Evolutionary conservation across 2,888 invertebrate species (phyloP), one percentile per base, ranked within the genome.

Genomic region (Cabera pusaria): DNA sequence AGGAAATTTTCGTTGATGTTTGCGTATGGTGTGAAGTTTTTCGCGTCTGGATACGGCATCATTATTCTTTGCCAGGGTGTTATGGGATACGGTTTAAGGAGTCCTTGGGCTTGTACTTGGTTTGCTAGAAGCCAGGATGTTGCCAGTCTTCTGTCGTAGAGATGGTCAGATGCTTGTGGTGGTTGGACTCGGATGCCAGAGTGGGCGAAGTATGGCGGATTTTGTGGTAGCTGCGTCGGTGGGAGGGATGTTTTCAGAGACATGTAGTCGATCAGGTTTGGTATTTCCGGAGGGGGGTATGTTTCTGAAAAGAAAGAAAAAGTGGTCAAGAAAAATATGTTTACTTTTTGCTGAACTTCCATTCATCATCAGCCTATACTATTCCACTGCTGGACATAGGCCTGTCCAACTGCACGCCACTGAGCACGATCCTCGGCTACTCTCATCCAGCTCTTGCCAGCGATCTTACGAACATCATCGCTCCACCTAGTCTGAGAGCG

Each of bases 41-140:
- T 77, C 9, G 72, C 63, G 33, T 84, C 80, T 1, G 33, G 39
- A 58, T 90, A 92, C 0, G 91, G 91, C 59, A 91, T 81, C 78
- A 91, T 90, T 40, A 91, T 85, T 58, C 90, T 84, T 33, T 91
- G 90, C 92, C 92, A 92, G 1, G 90, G 90, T 0, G 86, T 84
- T 22, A 88, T 84, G 0, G 90, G 90, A 56, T 90, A 89, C 0
- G 90, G 90, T 60, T 90, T 90, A 2, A 89, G 65, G 2, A 90
- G 68, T 0, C 84, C 82, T 56, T 80, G 90, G 0, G 76, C 86
- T 72, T 77, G 90, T 5, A 80, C 85, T 54, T 91, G 86, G 44
- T 90, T 90, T 17, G 90, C 87, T 25, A 92, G 61, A 0, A 92
- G 78, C 90, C 90, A 90, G 19, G 90, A 88, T 5, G 91, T 90